Percentiles rank a stretch among this genome's conserved stretches.
Conservation (phyloP, 2,797 vertebrate species). For the Gymnoscopelus microlampas region DNA sequence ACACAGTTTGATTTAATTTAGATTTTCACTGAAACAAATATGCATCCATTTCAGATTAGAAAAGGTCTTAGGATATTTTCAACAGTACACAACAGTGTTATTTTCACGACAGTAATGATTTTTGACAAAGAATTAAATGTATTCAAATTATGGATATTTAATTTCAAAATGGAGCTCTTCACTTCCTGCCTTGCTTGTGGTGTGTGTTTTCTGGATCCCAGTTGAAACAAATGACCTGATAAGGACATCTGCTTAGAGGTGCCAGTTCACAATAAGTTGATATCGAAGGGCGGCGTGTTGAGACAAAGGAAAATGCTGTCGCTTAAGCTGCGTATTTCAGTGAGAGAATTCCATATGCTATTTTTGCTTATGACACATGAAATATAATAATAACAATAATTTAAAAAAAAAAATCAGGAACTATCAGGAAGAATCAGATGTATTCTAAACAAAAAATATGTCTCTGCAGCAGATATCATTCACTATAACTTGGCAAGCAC, state of each 20-base stretch:
- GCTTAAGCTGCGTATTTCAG: not conserved
- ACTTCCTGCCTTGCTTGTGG: conserved; percentile 8
- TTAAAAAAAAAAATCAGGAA: no score
- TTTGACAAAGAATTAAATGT: not conserved
- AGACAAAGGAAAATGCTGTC: not conserved
- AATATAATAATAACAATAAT: no score
- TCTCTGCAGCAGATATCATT: no score
- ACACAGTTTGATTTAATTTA: conserved; percentile 13
- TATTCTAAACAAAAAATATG: no score
- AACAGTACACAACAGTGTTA: not conserved
- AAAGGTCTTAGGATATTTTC: no score
- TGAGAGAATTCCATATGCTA: not conserved
- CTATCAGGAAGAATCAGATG: no score
- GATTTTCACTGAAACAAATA: not conserved
- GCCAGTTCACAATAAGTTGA: conserved; percentile 17
- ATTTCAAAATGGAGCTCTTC: conserved; percentile 6
- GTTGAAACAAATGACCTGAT: conserved; percentile 29
- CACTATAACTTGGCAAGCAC: no score
- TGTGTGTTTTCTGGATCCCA: conserved; percentile 18
- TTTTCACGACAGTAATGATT: not conserved
- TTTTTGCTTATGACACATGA: no score
- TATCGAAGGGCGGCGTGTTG: not conserved
- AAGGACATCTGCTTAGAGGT: conserved; percentile 15
- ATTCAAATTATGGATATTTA: not conserved
- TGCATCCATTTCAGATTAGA: no score